A percentile compares a stretch with the other conserved stretches of the same genome.
Evolutionary conservation across 2,888 invertebrate genomes (phyloP).

Genomic region (Macrosiphum euphorbiae): DNA sequence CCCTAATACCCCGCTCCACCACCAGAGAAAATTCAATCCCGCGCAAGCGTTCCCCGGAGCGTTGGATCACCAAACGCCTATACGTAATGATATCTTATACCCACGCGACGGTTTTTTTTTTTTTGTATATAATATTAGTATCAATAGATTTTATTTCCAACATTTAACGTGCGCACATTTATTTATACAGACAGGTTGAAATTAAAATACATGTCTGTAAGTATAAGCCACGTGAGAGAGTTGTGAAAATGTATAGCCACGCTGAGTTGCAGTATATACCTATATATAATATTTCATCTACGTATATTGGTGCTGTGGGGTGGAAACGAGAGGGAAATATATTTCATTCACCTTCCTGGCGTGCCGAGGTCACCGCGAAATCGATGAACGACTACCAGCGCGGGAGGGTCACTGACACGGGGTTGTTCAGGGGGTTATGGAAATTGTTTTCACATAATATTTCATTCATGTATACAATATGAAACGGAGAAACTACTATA

Average conservation of each 20-base stretch:
- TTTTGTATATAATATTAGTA: neutral
- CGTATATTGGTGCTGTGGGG: neutral
- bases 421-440: neutral
- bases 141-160: neutral
- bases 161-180: neutral
- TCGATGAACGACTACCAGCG: conserved; percentile 10
- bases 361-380: neutral
- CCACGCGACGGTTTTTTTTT: neutral
- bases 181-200: neutral
- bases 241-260: neutral
- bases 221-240: neutral
- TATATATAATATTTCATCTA: neutral
- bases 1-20: neutral
- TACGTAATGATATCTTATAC: neutral
- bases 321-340: neutral
- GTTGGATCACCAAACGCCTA: neutral
- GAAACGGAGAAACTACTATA: neutral
- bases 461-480: conserved; percentile 4
- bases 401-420: neutral
- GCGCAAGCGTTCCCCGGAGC: neutral
- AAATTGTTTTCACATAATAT: conserved; percentile 1
- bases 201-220: neutral
- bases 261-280: neutral
- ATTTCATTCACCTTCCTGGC: conserved; percentile 37
- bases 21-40: neutral